Evolutionary conservation across 64 coral and sea anemone species (phyloP), one percentile per base, ranked within the genome.

Genomic region (Stichodactyla mertensii): DNA sequence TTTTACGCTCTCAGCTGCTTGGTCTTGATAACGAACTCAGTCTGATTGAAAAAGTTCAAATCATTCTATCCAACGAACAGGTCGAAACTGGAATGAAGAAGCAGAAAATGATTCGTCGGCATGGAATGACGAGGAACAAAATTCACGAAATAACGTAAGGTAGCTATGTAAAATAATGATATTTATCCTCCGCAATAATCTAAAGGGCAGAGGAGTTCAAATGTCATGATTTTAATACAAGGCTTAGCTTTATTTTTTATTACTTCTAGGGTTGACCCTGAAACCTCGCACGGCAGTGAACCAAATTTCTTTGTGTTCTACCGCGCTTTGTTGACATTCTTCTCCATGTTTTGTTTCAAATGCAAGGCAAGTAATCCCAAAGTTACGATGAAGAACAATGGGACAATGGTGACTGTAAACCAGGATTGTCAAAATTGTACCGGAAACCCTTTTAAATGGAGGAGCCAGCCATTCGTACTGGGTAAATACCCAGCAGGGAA

Each of bases 381-480:
- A 45, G 36, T 45, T 45, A 1, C 36, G 36, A 77, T 87, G 86
- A 20, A 87, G 22, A 87, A 87, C 5, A 87, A 87, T 71, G 14
- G 86, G 6, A 77, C 86, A 52, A 87, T 87, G 86, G 86, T 87
- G 19, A 87, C 86, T 10, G 70, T 87, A 9, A 70, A 52, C 11
- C 85, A 86, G 19, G 2, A 69, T 54, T 86, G 64, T 19, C 16
- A 24, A 22, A 74, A 78, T 14, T 87, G 86, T 53, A 28, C 19
- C 52, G 20, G 14, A 77, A 74, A 74, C 20, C n/a, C 86, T 13
- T 78, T 77, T 36, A 71, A 10, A 9, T 87, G 86, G 86, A 71
- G 69, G 27, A 77, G 64, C 55, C 70, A 87, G 8, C 69, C 86
- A 55, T 71, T 26, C 7, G 86, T 87, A 12, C 69, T 87, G 13